Base-by-base conservation (phyloP, 1,140 invertebrate genomes). In the Eueides isabella region DNA sequence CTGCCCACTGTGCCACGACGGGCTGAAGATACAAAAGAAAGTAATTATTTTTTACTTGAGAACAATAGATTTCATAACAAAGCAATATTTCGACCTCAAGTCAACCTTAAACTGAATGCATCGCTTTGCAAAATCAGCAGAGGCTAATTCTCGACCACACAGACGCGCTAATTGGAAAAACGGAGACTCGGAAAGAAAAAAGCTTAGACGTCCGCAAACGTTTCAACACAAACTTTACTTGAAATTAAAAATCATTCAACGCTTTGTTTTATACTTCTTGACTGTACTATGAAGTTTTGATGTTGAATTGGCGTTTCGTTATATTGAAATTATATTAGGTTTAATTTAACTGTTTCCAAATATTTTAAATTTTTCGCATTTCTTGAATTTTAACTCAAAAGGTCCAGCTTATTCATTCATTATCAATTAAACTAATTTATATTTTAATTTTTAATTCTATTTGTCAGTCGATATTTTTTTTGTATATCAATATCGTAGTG, bases 101-200 rank as follows among this genome's bases (percentile, higher is more conserved):
- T 63, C 35, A 62, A 69, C 41, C 48, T 33, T 65, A 55, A 70
- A 35, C 55, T 71, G 74, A 71, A 75, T 48, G 48, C 67, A 35
- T 29, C 65, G 69, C 62, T 75, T 75, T 71, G 69, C 64, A 48
- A 66, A 72, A 74, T 73, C 67, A 55, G 65, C 61, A 55, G 41
- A 62, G 67, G 72, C 76, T 77, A 77, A 77, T 77, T 77, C 76
- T 70, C 72, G 72, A 41, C 68, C 76, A 77, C 48, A 55, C 67
- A 77, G 72, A 69, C 75, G 61, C 35, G 70, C 76, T 77, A 77
- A 77, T 77, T 77, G 76, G 68, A 73, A 77, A 76, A 76, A 73
- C 67, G 71, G 41, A 63, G 76, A 55, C 63, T 44, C 6, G 28
- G 33, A 75, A 61, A 71, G 29, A 62, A 75, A 67, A 61, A 71